phyloP scores from a whole-genome alignment of 2,797 vertebrate species.

The Acanthurus tractus region DNA sequence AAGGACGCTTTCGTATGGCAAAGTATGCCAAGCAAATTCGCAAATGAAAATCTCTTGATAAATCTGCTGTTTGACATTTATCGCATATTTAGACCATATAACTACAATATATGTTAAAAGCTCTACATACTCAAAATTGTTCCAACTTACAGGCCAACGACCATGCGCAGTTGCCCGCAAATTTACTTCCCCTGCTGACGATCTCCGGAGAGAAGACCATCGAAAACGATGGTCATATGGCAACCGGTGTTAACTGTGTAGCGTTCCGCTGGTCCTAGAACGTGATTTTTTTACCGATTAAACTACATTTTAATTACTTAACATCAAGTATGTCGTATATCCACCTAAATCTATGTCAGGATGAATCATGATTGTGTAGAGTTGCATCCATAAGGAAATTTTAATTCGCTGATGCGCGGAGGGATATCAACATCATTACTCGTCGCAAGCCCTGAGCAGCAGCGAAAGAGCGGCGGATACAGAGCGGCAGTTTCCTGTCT shows the following conservation, averaged over 20 bases:
- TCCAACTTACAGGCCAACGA: too few relatives aligned
- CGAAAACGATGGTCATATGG: constrained; percentile 85
- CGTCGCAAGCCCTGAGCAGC: constrained; percentile 12
- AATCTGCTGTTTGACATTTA: neutral
- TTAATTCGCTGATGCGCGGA: constrained; percentile 35
- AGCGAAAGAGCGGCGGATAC: constrained; percentile 59
- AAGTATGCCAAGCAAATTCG: neutral
- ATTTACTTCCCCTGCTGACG: neutral
- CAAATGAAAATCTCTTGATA: neutral
- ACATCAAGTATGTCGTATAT: rapidly evolving
- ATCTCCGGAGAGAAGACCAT: constrained; percentile 77
- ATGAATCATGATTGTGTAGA: rapidly evolving
- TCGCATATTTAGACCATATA: neutral
- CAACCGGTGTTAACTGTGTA: constrained; percentile 34
- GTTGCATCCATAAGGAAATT: rapidly evolving
- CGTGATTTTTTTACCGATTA: neutral
- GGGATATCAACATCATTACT: constrained; percentile 49
- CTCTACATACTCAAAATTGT: too few relatives aligned
- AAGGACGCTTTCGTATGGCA: too few relatives aligned
- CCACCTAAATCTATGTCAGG: rapidly evolving
- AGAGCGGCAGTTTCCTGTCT: constrained; percentile 73
- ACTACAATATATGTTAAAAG: neutral
- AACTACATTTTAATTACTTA: rapidly evolving
- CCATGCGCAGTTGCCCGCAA: constrained; percentile 26
- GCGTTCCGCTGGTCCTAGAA: constrained; percentile 80